Percentiles rank a stretch among this genome's conserved stretches.
Evolutionary conservation across 2,797 vertebrate genomes (phyloP).

Genomic region (Melanotaenia trifasciata): DNA sequence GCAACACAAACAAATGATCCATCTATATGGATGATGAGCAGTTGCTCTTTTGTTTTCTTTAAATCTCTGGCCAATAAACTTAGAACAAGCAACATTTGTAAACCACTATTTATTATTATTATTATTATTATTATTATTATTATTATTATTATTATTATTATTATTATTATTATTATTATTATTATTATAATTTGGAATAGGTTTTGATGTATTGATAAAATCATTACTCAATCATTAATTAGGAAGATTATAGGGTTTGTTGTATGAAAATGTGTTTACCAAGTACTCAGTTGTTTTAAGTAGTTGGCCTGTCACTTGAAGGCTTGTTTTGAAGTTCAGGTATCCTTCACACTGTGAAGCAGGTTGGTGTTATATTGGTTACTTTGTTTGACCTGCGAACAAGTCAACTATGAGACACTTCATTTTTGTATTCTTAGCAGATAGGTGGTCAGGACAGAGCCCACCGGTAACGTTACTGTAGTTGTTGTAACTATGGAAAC

Average conservation of each 20-base stretch:
- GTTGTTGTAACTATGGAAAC: constrained; percentile 75
- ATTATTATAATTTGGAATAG: not conserved
- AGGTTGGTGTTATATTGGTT: not conserved
- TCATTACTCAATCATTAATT: not conserved
- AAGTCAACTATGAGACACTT: constrained; percentile 13
- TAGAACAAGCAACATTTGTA: not conserved
- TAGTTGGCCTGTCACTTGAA: constrained; percentile 61
- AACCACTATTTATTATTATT: not conserved
- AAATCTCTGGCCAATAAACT: constrained; percentile 1
- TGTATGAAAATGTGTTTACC: constrained; percentile 52
- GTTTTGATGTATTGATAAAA: not conserved
- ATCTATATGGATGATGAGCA: not conserved
- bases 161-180: too few species aligned
- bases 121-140: not conserved
- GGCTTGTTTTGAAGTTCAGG: constrained; percentile 54
- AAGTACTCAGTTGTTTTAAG: constrained; percentile 59
- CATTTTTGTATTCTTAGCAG: not conserved
- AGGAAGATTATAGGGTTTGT: constrained; percentile 26
- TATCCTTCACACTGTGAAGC: constrained; percentile 33
- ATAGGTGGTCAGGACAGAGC: not conserved
- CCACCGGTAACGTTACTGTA: constrained; percentile 23
- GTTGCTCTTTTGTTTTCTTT: not conserved
- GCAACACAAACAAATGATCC: constrained; percentile 5
- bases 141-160: not conserved
- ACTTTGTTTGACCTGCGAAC: not conserved